Evolutionary conservation across 2,888 invertebrate species (phyloP).

Genomic region (Aplocera efformata): DNA sequence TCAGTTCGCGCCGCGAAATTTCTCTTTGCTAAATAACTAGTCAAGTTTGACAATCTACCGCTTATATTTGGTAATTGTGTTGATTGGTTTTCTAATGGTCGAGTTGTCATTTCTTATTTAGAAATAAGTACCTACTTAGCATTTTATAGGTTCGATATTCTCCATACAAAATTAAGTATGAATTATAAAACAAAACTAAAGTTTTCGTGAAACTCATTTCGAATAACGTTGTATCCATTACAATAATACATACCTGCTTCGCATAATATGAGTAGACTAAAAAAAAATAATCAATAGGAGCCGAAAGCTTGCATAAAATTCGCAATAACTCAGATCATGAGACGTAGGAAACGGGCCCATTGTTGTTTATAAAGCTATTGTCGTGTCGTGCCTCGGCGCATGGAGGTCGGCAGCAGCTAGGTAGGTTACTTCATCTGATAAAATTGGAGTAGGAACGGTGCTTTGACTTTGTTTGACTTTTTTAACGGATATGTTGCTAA

Average conservation of each 20-base stretch:
- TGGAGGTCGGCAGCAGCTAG: conserved; percentile 62
- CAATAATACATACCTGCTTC: not conserved
- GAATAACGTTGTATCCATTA: not conserved
- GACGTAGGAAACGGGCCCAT: conserved; percentile 55
- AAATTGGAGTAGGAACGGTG: conserved; percentile 52
- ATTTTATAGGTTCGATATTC: too few species aligned
- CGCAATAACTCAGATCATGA: conserved; percentile 29
- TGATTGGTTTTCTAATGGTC: conserved; percentile 28
- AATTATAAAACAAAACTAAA: not conserved
- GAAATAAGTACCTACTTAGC: conserved; percentile 17
- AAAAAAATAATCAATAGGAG: conserved; percentile 27
- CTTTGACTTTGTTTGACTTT: conserved; percentile 37
- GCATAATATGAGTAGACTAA: conserved; percentile 12
- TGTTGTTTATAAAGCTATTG: conserved; percentile 60
- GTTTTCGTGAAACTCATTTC: too few species aligned
- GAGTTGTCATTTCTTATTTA: conserved; percentile 12
- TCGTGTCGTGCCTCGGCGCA: conserved; percentile 45
- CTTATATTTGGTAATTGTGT: conserved; percentile 22
- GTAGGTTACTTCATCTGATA: conserved; percentile 55
- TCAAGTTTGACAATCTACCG: conserved; percentile 27
- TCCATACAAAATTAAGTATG: too few species aligned
- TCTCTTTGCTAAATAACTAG: conserved; percentile 49
- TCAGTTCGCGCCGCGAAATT: conserved; percentile 55
- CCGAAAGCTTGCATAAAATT: conserved; percentile 32
- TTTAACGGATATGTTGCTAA: conserved; percentile 24